Evolutionary conservation across 2,888 invertebrate genomes (phyloP).

Genomic region (Rhodophaea formosa): DNA sequence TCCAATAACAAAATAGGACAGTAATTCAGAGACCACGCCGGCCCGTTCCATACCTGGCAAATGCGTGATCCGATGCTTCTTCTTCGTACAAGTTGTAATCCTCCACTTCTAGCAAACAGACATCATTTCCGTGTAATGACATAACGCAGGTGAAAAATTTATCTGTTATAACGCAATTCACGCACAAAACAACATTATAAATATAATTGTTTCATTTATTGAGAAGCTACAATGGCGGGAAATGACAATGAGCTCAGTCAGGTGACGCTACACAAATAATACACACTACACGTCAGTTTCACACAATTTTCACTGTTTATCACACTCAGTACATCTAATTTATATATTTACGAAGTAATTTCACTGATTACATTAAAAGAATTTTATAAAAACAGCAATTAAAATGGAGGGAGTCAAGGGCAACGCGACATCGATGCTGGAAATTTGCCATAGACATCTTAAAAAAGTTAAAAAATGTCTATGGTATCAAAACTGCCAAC

Average conservation of each 20-base stretch:
- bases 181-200: conserved; percentile 44
- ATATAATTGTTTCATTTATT: conserved; percentile 50
- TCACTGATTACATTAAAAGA: conserved; percentile 41
- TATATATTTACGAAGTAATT: conserved; percentile 35
- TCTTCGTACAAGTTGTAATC: conserved; percentile 80
- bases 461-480: not conserved
- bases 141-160: conserved; percentile 60
- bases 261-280: conserved; percentile 75
- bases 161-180: conserved; percentile 50
- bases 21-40: conserved; percentile 67
- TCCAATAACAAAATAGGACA: conserved; percentile 18
- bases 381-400: conserved; percentile 67
- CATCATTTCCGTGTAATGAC: conserved; percentile 81
- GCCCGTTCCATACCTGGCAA: conserved; percentile 70
- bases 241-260: conserved; percentile 80
- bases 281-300: conserved; percentile 40
- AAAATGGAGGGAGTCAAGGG: conserved; percentile 68
- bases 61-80: conserved; percentile 79
- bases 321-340: conserved; percentile 37
- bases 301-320: conserved; percentile 42
- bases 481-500: not conserved
- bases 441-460: conserved; percentile 56
- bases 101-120: conserved; percentile 79
- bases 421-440: conserved; percentile 71
- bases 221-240: conserved; percentile 80